A percentile compares a stretch with the other conserved stretches of the same genome.
These are phyloP conservation scores for Melospiza georgiana DNA, from an alignment of 2,113 vertebrate species.

Conservation along the genomic window DNA sequence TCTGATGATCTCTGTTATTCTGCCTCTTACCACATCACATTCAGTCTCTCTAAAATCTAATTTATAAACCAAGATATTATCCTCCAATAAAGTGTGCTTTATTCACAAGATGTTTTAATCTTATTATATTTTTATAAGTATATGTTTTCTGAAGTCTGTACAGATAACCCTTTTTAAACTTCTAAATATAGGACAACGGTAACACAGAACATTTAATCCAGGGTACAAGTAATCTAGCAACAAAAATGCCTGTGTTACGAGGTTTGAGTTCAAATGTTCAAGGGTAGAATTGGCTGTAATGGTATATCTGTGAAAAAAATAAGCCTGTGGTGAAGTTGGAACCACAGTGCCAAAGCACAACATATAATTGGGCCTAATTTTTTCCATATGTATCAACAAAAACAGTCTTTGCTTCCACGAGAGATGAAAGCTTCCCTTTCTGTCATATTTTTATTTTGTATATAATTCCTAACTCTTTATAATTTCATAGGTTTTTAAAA, in stretches of 20 bases:
- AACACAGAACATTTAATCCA: constrained; percentile 37
- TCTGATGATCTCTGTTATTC: not conserved
- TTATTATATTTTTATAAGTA: constrained; percentile 15
- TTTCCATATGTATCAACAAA: constrained; percentile 82
- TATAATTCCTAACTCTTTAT: constrained; percentile 71
- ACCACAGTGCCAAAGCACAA: constrained; percentile 74
- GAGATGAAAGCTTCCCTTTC: constrained; percentile 76
- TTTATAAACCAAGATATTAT: not conserved
- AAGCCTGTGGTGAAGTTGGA: constrained; percentile 73
- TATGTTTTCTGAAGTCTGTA: constrained; percentile 26
- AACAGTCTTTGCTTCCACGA: constrained; percentile 72
- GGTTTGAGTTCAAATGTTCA: constrained; percentile 77
- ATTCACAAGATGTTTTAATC: constrained; percentile 15
- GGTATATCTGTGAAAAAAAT: constrained; percentile 75
- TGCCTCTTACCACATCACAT: not conserved
- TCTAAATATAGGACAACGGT: constrained; percentile 26
- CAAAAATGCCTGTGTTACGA: constrained; percentile 69
- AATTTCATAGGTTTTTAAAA: constrained; percentile 66
- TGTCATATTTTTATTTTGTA: constrained; percentile 75
- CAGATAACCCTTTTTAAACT: constrained; percentile 39
- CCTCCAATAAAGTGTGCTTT: not conserved
- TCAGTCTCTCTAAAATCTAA: not conserved
- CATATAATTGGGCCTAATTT: constrained; percentile 78
- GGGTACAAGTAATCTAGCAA: constrained; percentile 45
- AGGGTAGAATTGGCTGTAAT: constrained; percentile 63